These are phyloP conservation scores for Drosophila percnosoma DNA, from an alignment of 2,888 invertebrate genomes.

Conservation along the genomic window DNA sequence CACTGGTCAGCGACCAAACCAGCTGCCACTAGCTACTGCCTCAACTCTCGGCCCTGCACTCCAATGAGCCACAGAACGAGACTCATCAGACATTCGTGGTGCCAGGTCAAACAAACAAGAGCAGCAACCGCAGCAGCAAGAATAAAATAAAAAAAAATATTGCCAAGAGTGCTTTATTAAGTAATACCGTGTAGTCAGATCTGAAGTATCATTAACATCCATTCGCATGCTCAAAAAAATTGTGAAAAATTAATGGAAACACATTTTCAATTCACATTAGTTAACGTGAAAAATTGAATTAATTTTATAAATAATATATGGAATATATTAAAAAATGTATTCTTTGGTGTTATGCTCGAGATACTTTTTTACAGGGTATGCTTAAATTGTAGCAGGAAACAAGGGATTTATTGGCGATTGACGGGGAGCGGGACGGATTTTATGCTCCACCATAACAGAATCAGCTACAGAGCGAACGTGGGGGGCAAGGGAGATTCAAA, in stretches of 20 bases:
- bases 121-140: not conserved
- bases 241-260: not conserved
- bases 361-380: conserved; percentile 5
- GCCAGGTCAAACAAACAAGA: conserved; percentile 3
- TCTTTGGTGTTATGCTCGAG: not conserved
- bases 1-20: conserved; percentile 22
- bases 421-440: not conserved
- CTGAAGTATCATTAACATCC: not conserved
- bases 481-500: not conserved
- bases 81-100: conserved; percentile 8
- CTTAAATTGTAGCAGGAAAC: not conserved
- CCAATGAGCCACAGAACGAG: not conserved
- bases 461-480: not conserved
- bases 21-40: not conserved
- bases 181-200: not conserved
- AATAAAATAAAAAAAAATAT: not conserved
- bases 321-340: not conserved
- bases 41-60: not conserved
- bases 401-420: not conserved
- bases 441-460: not conserved
- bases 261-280: not conserved
- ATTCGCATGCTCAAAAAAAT: not conserved
- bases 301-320: not conserved
- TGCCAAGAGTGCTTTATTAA: not conserved
- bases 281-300: not conserved